Evolutionary conservation across 2,888 invertebrate species (phyloP).

Genomic region (Trichogramma evanescens): DNA sequence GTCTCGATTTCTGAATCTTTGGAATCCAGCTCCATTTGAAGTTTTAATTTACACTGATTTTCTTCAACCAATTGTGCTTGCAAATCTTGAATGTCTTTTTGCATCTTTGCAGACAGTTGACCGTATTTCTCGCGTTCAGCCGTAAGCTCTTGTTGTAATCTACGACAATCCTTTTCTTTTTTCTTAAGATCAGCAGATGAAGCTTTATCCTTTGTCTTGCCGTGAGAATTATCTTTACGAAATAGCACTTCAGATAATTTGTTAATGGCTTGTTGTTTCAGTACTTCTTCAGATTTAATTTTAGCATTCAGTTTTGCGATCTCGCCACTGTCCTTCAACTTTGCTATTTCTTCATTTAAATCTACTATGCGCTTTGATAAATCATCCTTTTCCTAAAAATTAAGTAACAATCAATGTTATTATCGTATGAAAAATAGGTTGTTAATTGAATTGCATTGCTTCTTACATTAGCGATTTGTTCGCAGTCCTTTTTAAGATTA

Average conservation of each 20-base stretch:
- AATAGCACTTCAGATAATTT: constrained; percentile 97
- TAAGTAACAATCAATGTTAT: not conserved
- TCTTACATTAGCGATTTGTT: constrained; percentile 46
- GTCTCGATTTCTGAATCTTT: constrained; percentile 96
- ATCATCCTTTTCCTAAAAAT: constrained; percentile 73
- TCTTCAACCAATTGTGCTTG: constrained; percentile 75
- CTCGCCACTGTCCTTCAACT: constrained; percentile 59
- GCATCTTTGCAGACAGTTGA: constrained; percentile 75
- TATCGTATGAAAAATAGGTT: not conserved
- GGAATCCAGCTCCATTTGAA: constrained; percentile 94
- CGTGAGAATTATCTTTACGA: constrained; percentile 72
- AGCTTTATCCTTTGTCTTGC: constrained; percentile 74
- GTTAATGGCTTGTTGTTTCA: constrained; percentile 91
- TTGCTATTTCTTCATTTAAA: constrained; percentile 39
- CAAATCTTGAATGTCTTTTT: constrained; percentile 78
- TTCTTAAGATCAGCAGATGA: constrained; percentile 72
- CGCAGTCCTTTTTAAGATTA: constrained; percentile 62
- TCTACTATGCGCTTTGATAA: constrained; percentile 67
- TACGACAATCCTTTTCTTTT: constrained; percentile 91
- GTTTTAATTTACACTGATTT: constrained; percentile 64
- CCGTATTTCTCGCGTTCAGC: constrained; percentile 92
- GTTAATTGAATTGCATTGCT: not conserved
- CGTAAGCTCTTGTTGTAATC: constrained; percentile 87
- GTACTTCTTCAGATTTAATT: constrained; percentile 76
- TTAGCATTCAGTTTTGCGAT: constrained; percentile 74